Conservation (phyloP, 2,113 vertebrate species). For the Pelmatolapia mariae region DNA sequence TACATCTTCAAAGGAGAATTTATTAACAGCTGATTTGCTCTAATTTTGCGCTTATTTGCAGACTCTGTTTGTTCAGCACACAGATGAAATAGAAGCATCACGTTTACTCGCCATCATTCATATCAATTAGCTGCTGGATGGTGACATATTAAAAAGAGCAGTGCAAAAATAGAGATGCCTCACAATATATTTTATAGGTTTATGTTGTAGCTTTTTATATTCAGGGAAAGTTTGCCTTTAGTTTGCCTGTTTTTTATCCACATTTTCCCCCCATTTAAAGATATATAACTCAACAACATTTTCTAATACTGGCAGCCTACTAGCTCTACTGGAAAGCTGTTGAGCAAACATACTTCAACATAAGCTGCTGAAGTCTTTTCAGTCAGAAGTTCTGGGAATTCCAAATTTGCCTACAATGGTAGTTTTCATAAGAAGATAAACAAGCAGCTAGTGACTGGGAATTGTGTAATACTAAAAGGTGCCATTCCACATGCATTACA, state of each 20-base stretch:
- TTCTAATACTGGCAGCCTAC: background rate
- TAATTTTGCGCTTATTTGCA: conserved; percentile 25
- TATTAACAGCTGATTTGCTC: conserved; percentile 26
- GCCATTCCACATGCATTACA: background rate
- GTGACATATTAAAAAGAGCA: background rate
- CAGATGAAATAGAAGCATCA: conserved; percentile 15
- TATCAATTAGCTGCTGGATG: conserved; percentile 15
- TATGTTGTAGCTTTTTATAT: background rate
- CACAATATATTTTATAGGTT: background rate
- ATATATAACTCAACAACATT: background rate
- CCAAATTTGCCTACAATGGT: background rate
- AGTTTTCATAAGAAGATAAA: background rate
- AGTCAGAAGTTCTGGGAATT: background rate
- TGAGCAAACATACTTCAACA: background rate
- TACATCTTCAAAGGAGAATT: conserved; percentile 18
- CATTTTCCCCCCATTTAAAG: background rate
- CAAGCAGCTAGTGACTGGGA: background rate
- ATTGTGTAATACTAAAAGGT: background rate
- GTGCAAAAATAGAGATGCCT: background rate
- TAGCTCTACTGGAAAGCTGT: background rate
- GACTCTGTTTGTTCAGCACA: conserved; percentile 18
- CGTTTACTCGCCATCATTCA: conserved; percentile 32
- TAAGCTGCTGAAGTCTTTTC: background rate
- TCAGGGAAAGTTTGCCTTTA: background rate
- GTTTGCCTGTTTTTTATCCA: background rate